A percentile compares a stretch with the other conserved stretches of the same genome.
Conservation (phyloP, 2,888 invertebrate genomes). For the Cryptus viduatorius region DNA sequence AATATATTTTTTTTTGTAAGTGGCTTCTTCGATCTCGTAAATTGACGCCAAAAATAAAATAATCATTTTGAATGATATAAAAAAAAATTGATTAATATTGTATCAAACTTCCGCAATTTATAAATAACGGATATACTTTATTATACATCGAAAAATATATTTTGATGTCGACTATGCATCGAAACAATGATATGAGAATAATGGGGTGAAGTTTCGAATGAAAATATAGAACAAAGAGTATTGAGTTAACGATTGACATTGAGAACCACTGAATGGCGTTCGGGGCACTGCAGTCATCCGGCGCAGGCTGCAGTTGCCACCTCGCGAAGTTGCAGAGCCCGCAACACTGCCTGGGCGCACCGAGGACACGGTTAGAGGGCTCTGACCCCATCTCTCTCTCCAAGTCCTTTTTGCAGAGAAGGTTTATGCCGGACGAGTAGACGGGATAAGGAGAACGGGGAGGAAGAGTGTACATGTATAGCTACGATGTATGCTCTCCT, state of each 20-base stretch:
- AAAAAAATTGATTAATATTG: too few relatives aligned
- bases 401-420: constrained; percentile 66
- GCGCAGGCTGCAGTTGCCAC: constrained; percentile 76
- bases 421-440: constrained; percentile 40
- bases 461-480: constrained; percentile 12
- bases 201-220: not conserved
- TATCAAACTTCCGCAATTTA: too few relatives aligned
- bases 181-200: too few relatives aligned
- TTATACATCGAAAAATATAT: not conserved
- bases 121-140: too few relatives aligned
- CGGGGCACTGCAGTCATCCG: constrained; percentile 73
- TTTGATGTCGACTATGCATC: not conserved
- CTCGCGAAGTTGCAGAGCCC: constrained; percentile 70
- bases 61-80: too few relatives aligned
- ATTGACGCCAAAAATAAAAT: too few relatives aligned
- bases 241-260: constrained; percentile 42
- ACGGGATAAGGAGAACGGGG: not conserved
- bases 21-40: too few relatives aligned
- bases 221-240: constrained; percentile 30
- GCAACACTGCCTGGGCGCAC: constrained; percentile 67
- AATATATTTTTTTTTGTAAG: too few relatives aligned
- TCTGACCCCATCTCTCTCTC: constrained; percentile 78
- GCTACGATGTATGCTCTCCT: not conserved
- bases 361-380: constrained; percentile 79
- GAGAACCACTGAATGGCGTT: constrained; percentile 76